Evolutionary conservation across 2,888 invertebrate species (phyloP), one percentile per base, ranked within the genome.

Genomic region (Calliphora vomitoria): DNA sequence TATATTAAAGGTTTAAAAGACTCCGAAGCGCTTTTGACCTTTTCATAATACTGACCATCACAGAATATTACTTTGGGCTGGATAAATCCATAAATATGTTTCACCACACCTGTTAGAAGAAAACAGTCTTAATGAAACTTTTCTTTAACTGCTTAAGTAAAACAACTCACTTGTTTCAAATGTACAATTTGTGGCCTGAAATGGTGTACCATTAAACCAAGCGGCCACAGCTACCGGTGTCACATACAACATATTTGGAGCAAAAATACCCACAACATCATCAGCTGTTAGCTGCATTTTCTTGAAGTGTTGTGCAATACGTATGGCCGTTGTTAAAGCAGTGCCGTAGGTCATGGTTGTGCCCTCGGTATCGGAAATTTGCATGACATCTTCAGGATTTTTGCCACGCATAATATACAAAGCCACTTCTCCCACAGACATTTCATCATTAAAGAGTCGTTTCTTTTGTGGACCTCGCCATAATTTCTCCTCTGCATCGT

Each of bases 151-250:
- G 1, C 25, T 25, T 25, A 25, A 25, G 1, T 25, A 25, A 25
- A 25, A 25, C 25, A 25, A 25, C 25, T 25, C 25, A 25, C 88
- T 41, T 58, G 55, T 78, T 47, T 68, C 68, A 44, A 25, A 18
- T 11, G 25, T 13, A 25, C 47, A 20, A 47, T 68, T 68, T 8
- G 31, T 68, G 25, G 68, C 44, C 44, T 91, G 91, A 31, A 90
- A 90, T n/a, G 92, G 89, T 0, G 91, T 90, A 13, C 90, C 89
- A 76, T 91, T 91, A 69, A 91, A 91, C 18, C 91, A 84, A 5
- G 92, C 91, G 15, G 91, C 92, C 76, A 91, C 90, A 18, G 88
- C 90, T 25, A 92, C 38, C 0, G 92, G 89, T 0, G 89, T 90
- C 44, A 92, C 55, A 82, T 92, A 88, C 0, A 89, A 88, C 4